Base-by-base conservation (phyloP, 2,113 vertebrate genomes). In the Polypterus bichir region DNA sequence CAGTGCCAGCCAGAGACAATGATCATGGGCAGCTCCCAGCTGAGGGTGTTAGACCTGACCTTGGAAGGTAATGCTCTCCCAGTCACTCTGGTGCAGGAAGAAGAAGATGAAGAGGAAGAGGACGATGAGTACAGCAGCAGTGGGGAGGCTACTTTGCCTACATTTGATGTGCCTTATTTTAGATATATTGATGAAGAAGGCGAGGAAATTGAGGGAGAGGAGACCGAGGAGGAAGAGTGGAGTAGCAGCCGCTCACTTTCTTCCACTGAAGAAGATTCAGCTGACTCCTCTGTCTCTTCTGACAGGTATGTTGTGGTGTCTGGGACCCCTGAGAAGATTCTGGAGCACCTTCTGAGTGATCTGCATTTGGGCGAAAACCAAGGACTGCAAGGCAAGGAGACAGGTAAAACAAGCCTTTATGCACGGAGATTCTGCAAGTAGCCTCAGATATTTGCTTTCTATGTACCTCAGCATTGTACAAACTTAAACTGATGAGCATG, bases 91-190 rank as follows among this genome's bases (percentile, higher is more conserved):
- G 86, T 88, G 62, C 77, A 84, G 75, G 83, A 86, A 70, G 84
- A 86, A 73, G 84, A 86, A 73, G 80, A 83, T 61, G 85, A 87
- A 3, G 81, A 83, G 62, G 83, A 84, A 0, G 79, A 81, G 1
- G 83, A 85, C 7, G 85, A 83, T 54, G 73, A 73, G 64, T 79
- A 54, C 45, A 57, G 63, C 49, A 57, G 84, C 45, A 80, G 78
- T 61, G 83, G 86, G 63, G 81, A 76, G 66, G 73, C 81, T 69
- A 85, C 87, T 6, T 59, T 93, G 79, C 93, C 92, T 66, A 95
- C 94, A 46, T 98, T 98, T 73, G 93, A 97, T 70, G 94, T 98
- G 79, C 93, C 93, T 72, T 95, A 95, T 86, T 97, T 98, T 81
- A 92, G 95, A 79, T 98, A 97, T 81, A 96, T 96, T 69, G 93